These are phyloP conservation scores for Chlorodrepanis virens DNA, from an alignment of 2,113 vertebrate species.

Conservation along the genomic window DNA sequence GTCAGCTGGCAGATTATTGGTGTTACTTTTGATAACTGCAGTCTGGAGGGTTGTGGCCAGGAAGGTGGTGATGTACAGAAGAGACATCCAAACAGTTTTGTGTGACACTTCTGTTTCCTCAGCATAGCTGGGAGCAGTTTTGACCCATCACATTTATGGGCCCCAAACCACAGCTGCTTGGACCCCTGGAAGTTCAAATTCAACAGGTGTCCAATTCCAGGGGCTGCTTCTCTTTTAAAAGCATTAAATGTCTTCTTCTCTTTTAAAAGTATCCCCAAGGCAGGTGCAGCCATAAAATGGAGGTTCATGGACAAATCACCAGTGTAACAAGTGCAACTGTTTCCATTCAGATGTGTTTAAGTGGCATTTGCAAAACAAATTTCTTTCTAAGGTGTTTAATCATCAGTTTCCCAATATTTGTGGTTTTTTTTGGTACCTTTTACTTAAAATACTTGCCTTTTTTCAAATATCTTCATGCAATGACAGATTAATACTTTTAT, in stretches of 20 bases:
- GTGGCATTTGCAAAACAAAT: not conserved
- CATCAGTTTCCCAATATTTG: not conserved
- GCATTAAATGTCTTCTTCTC: not conserved
- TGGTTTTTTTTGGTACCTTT: not conserved
- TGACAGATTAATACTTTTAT: not conserved
- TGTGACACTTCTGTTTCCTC: not conserved
- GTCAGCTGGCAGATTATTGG: accelerated
- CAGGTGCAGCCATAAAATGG: not conserved
- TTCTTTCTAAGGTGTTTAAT: not conserved
- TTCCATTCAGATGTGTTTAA: not conserved
- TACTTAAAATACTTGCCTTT: not conserved
- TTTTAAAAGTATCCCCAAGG: not conserved
- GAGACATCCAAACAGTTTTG: not conserved
- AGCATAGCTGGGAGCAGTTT: not conserved
- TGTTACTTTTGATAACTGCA: not conserved
- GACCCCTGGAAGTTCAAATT: not conserved
- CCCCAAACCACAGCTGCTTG: not conserved
- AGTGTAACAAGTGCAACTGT: not conserved
- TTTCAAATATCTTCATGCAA: not conserved
- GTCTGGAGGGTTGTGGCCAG: not conserved
- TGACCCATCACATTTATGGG: not conserved
- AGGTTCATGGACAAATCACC: not conserved
- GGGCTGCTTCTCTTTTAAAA: not conserved
- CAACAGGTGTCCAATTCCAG: not conserved
- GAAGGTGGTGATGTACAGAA: accelerated